Evolutionary conservation across 2,888 invertebrate species (phyloP).

Genomic region (Tribolium freemani): DNA sequence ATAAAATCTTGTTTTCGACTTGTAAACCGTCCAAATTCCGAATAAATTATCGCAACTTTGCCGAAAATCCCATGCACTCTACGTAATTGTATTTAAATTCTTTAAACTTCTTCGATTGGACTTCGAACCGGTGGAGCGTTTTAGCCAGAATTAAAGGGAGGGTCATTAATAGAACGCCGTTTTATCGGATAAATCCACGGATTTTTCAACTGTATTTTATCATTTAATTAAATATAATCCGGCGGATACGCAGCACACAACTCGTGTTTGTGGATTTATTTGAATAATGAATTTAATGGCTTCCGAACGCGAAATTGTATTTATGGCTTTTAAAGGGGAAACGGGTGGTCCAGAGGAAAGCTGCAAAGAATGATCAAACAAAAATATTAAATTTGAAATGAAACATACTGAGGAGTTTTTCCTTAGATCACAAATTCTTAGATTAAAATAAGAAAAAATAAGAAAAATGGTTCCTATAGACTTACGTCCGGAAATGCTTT

Average conservation of each 20-base stretch:
- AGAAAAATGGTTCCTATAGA: too few species aligned
- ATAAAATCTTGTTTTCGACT: not conserved
- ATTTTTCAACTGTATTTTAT: conserved; percentile 4
- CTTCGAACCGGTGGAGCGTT: not conserved
- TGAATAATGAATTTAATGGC: conserved; percentile 14
- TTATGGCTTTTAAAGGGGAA: not conserved
- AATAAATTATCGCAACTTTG: not conserved
- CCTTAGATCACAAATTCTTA: too few species aligned
- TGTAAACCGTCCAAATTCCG: not conserved
- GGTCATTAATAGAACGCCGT: not conserved
- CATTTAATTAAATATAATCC: conserved; percentile 6
- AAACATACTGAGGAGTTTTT: too few species aligned
- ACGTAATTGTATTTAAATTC: conserved; percentile 8
- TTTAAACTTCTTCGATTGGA: conserved; percentile 3
- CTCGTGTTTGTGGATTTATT: conserved; percentile 3
- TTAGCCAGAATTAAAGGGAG: not conserved
- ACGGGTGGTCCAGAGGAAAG: not conserved
- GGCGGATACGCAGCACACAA: conserved; percentile 1
- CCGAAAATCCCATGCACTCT: conserved; percentile 4
- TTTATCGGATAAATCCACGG: not conserved
- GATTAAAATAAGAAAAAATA: too few species aligned
- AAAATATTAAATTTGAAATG: too few species aligned
- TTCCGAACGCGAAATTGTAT: not conserved
- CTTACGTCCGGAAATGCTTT: too few species aligned
- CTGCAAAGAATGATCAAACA: too few species aligned